phyloP scores from a whole-genome alignment of 2,888 invertebrate species.

The Adela reaumurella region DNA sequence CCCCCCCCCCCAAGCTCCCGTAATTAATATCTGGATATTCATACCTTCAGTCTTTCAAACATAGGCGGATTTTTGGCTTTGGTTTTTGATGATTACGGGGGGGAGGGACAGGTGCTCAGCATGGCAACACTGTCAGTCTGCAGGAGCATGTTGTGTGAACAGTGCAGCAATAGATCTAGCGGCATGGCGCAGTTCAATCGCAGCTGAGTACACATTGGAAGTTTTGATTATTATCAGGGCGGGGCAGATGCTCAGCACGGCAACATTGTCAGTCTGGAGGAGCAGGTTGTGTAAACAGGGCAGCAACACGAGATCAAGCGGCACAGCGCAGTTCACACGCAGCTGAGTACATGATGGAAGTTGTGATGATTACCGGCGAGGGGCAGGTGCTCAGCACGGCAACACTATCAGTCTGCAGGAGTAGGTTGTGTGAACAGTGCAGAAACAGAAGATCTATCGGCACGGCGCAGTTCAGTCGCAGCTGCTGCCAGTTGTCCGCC shows the following conservation, averaged over 20 bases:
- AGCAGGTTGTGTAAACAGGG: conserved; percentile 32
- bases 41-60: too few species aligned
- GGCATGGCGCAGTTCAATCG: conserved; percentile 39
- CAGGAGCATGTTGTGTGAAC: conserved; percentile 28
- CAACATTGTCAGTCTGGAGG: conserved; percentile 39
- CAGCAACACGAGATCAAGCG: conserved; percentile 42
- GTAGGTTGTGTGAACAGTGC: conserved; percentile 30
- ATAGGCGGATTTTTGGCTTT: too few species aligned
- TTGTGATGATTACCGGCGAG: conserved; percentile 29
- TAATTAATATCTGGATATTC: too few species aligned
- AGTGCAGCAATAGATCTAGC: conserved; percentile 41
- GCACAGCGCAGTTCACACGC: conserved; percentile 36
- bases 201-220: too few species aligned
- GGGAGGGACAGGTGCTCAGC: conserved; percentile 35
- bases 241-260: conserved; percentile 38
- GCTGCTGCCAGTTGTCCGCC: conserved; percentile 40
- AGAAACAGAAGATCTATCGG: conserved; percentile 44
- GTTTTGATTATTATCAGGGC: conserved; percentile 38
- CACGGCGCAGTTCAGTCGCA: conserved; percentile 34
- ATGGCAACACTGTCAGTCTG: conserved; percentile 44
- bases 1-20: too few species aligned
- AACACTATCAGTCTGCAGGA: conserved; percentile 36
- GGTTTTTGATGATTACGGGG: too few species aligned
- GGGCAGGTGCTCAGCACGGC: conserved; percentile 41
- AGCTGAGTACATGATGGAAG: too few species aligned